Base-by-base conservation (phyloP, 30 jellyfish, hydroid and myxozoan species). In the Sanderia malayensis region DNA sequence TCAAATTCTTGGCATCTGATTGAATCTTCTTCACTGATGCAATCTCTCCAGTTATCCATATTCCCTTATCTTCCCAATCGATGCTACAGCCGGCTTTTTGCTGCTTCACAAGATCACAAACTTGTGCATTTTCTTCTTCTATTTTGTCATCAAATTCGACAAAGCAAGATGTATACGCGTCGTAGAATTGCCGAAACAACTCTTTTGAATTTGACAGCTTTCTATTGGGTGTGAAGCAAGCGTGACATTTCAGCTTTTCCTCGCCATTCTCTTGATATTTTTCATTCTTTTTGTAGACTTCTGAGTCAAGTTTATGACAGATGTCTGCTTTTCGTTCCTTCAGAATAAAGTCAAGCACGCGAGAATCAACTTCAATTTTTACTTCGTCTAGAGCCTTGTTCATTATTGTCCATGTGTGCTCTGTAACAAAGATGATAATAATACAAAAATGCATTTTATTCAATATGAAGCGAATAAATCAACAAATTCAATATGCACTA, bases 401-500 rank as follows among this genome's bases (percentile, higher is more conserved):
- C 29, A 59, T 8, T 26, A 74, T 41, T 19, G 44, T 74, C 86
- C 74, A 74, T n/a, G 44, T 23, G 44, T 41, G 86, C 10, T 74
- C 86, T 74, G 52, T 10, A 31, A 73, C n/a, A 19, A 8, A 45
- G 1, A 46, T 15, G 29, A 31, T 24, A 15, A 9, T 53, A 37
- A 37, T 37, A 37, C 52, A 37, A 4, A 37, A 37, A 37, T 13
- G 13, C n/a, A n/a, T n/a, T n/a, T n/a, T n/a, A n/a, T n/a, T n/a
- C n/a, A 37, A 13, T 25, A 15, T 4, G 53, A 58, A 66, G 25
- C 52, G 15, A 13, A 70, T 30, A 46, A 70, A 37, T 4, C 13
- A 6, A 6, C 52, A 37, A 4, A 13, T 13, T 37, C 13, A 37
- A 37, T n/a, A n/a, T n/a, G n/a, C n/a, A n/a, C n/a, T n/a, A n/a